Conservation (phyloP, 2,888 invertebrate species). For the Eugnorisma glareosa region DNA sequence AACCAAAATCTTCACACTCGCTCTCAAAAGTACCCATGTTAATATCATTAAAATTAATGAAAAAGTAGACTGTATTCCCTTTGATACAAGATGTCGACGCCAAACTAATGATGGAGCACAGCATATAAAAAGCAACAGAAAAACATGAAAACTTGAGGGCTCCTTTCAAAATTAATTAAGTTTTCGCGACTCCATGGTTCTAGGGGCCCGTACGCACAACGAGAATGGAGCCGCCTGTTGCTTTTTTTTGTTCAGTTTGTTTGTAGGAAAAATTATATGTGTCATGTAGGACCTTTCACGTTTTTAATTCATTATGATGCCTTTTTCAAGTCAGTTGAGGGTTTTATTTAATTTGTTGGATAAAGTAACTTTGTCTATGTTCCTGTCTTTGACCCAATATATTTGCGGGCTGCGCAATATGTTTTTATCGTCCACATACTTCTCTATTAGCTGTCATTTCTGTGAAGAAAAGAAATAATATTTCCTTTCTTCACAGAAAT, state of each 20-base stretch:
- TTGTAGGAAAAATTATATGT: constrained; percentile 29
- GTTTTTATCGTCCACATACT: no score
- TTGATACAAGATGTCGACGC: constrained; percentile 50
- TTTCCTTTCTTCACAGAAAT: no score
- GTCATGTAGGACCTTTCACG: constrained; percentile 15
- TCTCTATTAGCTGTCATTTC: no score
- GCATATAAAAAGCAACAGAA: constrained; percentile 45
- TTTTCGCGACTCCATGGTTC: constrained; percentile 35
- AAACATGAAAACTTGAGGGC: constrained; percentile 40
- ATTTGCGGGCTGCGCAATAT: no score
- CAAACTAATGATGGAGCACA: constrained; percentile 61
- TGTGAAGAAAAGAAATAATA: no score
- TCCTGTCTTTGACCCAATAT: no score
- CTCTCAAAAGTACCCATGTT: constrained; percentile 31
- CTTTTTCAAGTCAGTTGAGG: neutral
- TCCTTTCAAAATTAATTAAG: constrained; percentile 61
- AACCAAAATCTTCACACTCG: constrained; percentile 28
- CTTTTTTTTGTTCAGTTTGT: constrained; percentile 17
- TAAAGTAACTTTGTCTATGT: neutral
- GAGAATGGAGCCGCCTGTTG: constrained; percentile 28
- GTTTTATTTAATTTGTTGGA: neutral
- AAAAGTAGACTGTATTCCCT: constrained; percentile 40
- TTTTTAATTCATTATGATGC: constrained; percentile 9
- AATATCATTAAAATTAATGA: constrained; percentile 69
- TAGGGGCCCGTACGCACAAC: constrained; percentile 22